A percentile compares a stretch with the other conserved stretches of the same genome.
Evolutionary conservation across 2,888 invertebrate genomes (phyloP).

Genomic region (Drosophila acutilabella): DNA sequence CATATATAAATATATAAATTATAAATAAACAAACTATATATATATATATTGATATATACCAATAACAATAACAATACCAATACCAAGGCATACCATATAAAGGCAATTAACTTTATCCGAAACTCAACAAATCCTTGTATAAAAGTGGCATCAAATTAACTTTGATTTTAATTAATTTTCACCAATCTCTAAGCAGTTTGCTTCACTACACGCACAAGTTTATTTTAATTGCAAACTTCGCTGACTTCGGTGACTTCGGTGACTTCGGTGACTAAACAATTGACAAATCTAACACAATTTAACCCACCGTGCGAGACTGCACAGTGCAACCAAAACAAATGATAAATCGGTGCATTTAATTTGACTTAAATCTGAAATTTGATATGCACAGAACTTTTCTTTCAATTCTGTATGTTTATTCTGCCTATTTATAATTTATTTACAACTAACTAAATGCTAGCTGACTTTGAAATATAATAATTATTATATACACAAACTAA

Average conservation of each 20-base stretch:
- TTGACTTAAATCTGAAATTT: constrained; percentile 47
- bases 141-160: constrained; percentile 11
- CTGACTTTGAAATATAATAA: constrained; percentile 36
- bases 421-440: constrained; percentile 24
- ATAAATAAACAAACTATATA: constrained; percentile 7
- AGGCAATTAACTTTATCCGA: constrained; percentile 22
- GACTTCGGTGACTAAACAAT: constrained; percentile 30
- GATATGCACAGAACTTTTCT: constrained; percentile 51
- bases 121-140: constrained; percentile 9
- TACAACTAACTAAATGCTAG: constrained; percentile 33
- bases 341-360: constrained; percentile 74
- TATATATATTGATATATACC: constrained; percentile 10
- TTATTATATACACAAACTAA: constrained; percentile 14
- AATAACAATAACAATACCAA: constrained; percentile 43
- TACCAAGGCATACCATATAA: constrained; percentile 45
- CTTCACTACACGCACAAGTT: constrained; percentile 42
- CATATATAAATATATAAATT: constrained; percentile 39
- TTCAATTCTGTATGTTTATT: constrained; percentile 11
- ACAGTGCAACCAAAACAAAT: constrained; percentile 55
- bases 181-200: background rate
- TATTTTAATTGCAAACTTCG: constrained; percentile 18
- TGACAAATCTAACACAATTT: constrained; percentile 49
- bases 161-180: constrained; percentile 6
- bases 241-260: constrained; percentile 26
- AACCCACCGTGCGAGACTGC: constrained; percentile 73